Base-by-base conservation (phyloP, 2,113 vertebrate species). In the Toxotes chatareus region DNA sequence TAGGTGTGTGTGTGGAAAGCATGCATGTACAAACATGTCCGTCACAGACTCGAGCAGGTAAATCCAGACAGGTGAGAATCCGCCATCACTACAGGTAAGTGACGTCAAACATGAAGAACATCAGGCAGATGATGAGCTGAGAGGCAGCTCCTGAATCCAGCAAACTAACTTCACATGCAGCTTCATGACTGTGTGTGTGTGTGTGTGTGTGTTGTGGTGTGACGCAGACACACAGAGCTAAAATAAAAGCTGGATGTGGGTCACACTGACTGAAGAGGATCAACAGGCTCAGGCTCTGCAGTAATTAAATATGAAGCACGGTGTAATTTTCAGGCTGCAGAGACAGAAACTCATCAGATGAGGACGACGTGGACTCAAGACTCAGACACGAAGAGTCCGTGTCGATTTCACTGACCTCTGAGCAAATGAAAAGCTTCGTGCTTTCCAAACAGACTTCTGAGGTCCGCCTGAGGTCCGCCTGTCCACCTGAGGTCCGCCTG, bases 61-160 rank as follows among this genome's bases (percentile, higher is more conserved):
- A 27, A 87, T 83, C 85, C 85, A 34, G 85, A 76, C 68, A 73
- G 57, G 85, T 77, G 61, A 87, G 72, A 27, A 32, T 16, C 57
- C 42, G 4, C 13, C 16, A 6, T 19, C n/a, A 36, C 27, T 60
- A 31, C 1, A 14, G 23, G 55, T 12, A 12, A 27, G 5, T 8
- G 11, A 0, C 36, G 8, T 13, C 0, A 57, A 57, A 67, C 40
- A 23, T 59, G 42, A 5, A 31, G 51, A n/a, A 21, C 53, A 44
- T 59, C n/a, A 21, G 23, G 31, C 38, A 72, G 21, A 34, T 27
- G 1, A 27, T 14, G 64, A 38, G 65, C 56, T 14, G 10, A 49
- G 12, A 17, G 23, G 17, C 47, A 38, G n/a, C 5, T 13, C 16
- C 17, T 10, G 21, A 47, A 47, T 14, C 19, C 38, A 71, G 19